Conservation (phyloP, 2,797 vertebrate genomes). For the Pitangus sulphuratus region DNA sequence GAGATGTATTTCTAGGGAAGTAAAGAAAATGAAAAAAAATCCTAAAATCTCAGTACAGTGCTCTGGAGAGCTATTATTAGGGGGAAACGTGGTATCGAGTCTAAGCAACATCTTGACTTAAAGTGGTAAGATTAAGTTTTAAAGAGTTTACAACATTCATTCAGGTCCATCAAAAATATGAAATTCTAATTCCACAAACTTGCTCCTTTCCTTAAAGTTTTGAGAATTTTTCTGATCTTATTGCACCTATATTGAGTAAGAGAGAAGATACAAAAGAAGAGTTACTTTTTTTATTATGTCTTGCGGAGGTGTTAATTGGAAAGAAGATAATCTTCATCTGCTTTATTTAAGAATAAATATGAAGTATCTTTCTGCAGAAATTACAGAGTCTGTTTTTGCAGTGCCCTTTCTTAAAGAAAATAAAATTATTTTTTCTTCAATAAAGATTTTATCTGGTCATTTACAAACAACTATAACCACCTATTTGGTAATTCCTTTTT, state of each 20-base stretch:
- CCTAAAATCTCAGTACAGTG: not conserved
- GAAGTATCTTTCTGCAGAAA: not conserved
- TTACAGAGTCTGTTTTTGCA: not conserved
- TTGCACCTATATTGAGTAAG: not conserved
- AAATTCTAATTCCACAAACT: not conserved
- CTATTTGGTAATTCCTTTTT: not conserved
- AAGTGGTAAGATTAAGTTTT: not conserved
- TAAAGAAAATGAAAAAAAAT: not conserved
- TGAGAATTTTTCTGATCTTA: not conserved
- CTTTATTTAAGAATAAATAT: not conserved
- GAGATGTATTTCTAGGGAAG: not conserved
- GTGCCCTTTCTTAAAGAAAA: not conserved
- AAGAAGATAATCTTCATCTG: not conserved
- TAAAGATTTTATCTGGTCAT: not conserved
- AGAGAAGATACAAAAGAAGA: not conserved
- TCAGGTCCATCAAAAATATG: not conserved
- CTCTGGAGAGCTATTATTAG: not conserved
- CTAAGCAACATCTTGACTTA: not conserved
- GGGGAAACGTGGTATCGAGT: fast-evolving
- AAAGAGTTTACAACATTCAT: not conserved
- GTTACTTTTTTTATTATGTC: not conserved
- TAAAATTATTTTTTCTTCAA: not conserved
- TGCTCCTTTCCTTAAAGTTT: not conserved
- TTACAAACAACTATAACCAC: not conserved
- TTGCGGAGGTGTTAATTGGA: conserved; percentile 1